A percentile compares a stretch with the other conserved stretches of the same genome.
phyloP scores from a whole-genome alignment of 2,797 vertebrate genomes.

The Pangasius mekongensis region DNA sequence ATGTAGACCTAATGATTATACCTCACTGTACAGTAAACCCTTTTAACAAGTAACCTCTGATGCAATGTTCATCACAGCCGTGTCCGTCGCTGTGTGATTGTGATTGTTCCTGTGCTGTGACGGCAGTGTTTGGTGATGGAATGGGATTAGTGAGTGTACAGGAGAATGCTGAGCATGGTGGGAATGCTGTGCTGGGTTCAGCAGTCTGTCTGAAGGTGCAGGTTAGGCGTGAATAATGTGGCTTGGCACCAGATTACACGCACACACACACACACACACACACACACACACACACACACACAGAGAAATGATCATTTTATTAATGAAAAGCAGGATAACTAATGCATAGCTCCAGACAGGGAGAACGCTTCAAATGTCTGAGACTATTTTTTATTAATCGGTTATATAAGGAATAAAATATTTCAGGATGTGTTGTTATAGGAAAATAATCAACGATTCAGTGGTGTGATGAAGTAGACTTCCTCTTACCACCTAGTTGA shows the following conservation, averaged over 20 bases:
- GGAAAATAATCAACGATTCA: not conserved
- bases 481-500: too few species aligned
- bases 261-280: not conserved
- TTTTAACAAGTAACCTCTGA: not conserved
- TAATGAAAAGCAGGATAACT: not conserved
- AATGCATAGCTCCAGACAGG: not conserved
- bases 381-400: not conserved
- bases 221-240: conserved; percentile 59
- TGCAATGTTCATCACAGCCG: not conserved
- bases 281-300: not conserved
- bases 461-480: not conserved
- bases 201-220: conserved; percentile 68
- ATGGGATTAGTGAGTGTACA: conserved; percentile 72
- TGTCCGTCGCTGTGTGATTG: not conserved
- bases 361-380: not conserved
- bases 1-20: not conserved
- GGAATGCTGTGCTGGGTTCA: conserved; percentile 77
- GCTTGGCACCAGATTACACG: conserved; percentile 5
- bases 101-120: not conserved
- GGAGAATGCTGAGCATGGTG: conserved; percentile 78
- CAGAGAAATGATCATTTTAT: not conserved
- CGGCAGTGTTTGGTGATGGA: not conserved
- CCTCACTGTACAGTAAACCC: not conserved
- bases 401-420: not conserved
- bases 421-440: not conserved